A percentile compares a stretch with the other conserved stretches of the same genome.
phyloP scores from a whole-genome alignment of 2,888 invertebrate genomes.

The Gerris lacustris region DNA sequence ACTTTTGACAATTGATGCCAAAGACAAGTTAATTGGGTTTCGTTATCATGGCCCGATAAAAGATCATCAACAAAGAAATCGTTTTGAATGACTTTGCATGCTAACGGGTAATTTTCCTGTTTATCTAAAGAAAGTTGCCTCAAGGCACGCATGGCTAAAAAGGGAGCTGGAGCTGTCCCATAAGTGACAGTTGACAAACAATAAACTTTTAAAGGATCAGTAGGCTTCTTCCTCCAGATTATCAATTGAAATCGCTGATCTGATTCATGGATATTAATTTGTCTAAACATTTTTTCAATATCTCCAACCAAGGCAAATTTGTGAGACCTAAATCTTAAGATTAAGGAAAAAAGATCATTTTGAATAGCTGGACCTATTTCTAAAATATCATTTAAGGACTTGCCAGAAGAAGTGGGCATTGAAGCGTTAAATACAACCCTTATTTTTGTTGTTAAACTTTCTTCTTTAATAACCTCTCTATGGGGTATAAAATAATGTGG shows the following conservation, averaged over 20 bases:
- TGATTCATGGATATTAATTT: background rate
- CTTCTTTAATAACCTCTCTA: slow-evolving; percentile 29
- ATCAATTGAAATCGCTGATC: background rate
- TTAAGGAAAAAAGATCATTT: background rate
- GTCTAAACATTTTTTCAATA: background rate
- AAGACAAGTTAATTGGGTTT: background rate
- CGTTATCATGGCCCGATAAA: background rate
- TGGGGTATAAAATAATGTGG: slow-evolving; percentile 32
- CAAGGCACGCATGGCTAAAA: background rate
- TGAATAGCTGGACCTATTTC: background rate
- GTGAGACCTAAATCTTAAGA: background rate
- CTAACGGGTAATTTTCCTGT: background rate
- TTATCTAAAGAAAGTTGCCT: background rate
- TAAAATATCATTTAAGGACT: slow-evolving; percentile 21
- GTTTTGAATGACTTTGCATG: background rate
- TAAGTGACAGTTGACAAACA: background rate
- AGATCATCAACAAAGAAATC: background rate
- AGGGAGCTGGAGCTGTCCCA: background rate
- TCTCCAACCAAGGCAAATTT: background rate
- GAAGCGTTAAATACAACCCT: slow-evolving; percentile 34
- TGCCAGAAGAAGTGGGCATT: slow-evolving; percentile 22
- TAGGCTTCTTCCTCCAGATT: background rate
- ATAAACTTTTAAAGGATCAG: background rate
- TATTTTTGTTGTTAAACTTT: slow-evolving; percentile 30
- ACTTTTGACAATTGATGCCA: background rate